phyloP scores from a whole-genome alignment of 92 coral and sea anemone genomes.

The Heliopora coerulea region DNA sequence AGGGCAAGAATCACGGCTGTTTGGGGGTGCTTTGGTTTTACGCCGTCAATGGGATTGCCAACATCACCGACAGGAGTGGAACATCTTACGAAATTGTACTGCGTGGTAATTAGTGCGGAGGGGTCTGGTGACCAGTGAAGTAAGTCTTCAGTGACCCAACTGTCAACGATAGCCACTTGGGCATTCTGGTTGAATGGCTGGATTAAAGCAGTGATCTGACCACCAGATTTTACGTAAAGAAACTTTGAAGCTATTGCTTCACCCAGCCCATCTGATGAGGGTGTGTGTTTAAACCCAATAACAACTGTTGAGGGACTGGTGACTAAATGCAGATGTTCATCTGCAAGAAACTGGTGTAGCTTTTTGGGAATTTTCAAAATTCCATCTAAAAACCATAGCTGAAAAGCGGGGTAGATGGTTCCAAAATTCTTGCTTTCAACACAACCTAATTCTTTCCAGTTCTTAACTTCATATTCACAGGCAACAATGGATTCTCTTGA shows the following conservation, averaged over 20 bases:
- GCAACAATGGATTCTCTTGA: slow-evolving; percentile 58
- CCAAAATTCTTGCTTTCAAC: slow-evolving; percentile 11
- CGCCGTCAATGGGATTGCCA: background rate
- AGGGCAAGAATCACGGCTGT: slow-evolving; percentile 6
- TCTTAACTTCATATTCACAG: slow-evolving; percentile 72
- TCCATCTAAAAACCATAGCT: slow-evolving; percentile 87
- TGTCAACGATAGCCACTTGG: slow-evolving; percentile 8
- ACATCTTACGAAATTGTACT: slow-evolving; percentile 8
- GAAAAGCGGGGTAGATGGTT: slow-evolving; percentile 65
- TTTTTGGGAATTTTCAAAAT: slow-evolving; percentile 65
- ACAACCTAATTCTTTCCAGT: slow-evolving; percentile 53
- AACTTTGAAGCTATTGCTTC: slow-evolving; percentile 20
- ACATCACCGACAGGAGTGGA: background rate
- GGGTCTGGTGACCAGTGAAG: slow-evolving; percentile 12
- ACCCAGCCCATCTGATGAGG: background rate
- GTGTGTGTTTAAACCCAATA: slow-evolving; percentile 34
- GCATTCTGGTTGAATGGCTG: slow-evolving; percentile 19
- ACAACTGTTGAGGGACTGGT: slow-evolving; percentile 9
- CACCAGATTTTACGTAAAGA: slow-evolving; percentile 18
- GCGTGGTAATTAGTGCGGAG: background rate
- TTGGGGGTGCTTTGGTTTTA: slow-evolving; percentile 15
- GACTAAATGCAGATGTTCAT: slow-evolving; percentile 4
- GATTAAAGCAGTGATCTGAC: slow-evolving; percentile 5
- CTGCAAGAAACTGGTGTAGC: slow-evolving; percentile 35
- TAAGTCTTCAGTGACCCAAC: background rate